These are phyloP conservation scores for Euzophera pinguis DNA, from an alignment of 2,888 invertebrate genomes.

Conservation along the genomic window DNA sequence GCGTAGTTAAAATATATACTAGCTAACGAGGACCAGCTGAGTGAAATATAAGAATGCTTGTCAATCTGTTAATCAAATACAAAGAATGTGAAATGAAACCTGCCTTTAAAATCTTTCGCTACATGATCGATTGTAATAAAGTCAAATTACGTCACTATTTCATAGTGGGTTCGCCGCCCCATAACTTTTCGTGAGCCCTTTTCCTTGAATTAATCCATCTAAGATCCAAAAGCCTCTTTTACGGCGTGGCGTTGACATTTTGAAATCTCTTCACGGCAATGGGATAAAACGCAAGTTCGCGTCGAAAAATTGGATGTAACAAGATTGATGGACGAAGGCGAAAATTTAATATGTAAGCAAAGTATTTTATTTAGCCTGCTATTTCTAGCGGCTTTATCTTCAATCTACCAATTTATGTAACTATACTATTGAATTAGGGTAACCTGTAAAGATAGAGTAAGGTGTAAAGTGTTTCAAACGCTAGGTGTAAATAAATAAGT, in stretches of 20 bases:
- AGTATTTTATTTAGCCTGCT: slow-evolving; percentile 32
- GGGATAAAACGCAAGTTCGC: slow-evolving; percentile 35
- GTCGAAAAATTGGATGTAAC: slow-evolving; percentile 46
- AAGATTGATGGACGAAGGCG: slow-evolving; percentile 44
- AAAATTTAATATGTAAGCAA: slow-evolving; percentile 35
- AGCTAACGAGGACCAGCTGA: no score
- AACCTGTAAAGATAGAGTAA: no score
- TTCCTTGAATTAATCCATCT: slow-evolving; percentile 32
- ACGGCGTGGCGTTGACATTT: slow-evolving; percentile 37
- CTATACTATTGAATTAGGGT: no score
- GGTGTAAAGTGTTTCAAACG: no score
- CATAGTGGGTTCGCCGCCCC: slow-evolving; percentile 14
- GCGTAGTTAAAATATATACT: no score
- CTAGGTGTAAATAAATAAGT: no score
- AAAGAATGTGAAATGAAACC: no score
- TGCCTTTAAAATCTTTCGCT: no score
- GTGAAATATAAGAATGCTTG: no score
- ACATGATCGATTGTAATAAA: neutral
- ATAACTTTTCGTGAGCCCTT: slow-evolving; percentile 24
- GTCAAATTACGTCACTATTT: slow-evolving; percentile 18
- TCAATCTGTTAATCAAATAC: no score
- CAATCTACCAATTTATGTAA: no score
- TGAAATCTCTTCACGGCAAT: slow-evolving; percentile 37
- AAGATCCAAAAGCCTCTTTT: slow-evolving; percentile 33
- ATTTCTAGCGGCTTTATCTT: slow-evolving; percentile 28